phyloP scores from a whole-genome alignment of 2,113 vertebrate species.

The Rhinoderma darwinii region DNA sequence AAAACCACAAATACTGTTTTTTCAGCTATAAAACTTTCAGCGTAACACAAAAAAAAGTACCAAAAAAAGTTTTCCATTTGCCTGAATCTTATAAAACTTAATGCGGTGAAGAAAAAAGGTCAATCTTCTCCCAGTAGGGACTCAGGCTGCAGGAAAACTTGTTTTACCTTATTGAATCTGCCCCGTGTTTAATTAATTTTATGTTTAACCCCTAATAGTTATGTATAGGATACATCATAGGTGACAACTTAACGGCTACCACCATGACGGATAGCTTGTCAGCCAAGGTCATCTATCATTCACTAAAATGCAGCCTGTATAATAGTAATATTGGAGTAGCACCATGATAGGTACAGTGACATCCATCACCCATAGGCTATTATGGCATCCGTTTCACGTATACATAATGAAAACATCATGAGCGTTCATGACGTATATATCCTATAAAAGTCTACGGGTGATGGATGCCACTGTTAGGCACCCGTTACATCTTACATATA shows the following conservation, averaged over 20 bases:
- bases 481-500: too few species aligned
- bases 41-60: slow-evolving; percentile 24
- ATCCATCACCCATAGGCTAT: too few species aligned
- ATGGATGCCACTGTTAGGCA: too few species aligned
- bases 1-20: slow-evolving; percentile 58
- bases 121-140: slow-evolving; percentile 23
- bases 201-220: slow-evolving; percentile 6
- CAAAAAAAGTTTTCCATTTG: slow-evolving; percentile 53
- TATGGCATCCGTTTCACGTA: too few species aligned
- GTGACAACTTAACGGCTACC: not conserved
- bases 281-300: not conserved
- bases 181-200: not conserved
- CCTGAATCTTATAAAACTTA: slow-evolving; percentile 56
- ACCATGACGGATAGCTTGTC: not conserved
- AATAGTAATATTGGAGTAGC: not conserved
- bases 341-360: not conserved
- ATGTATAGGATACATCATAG: not conserved
- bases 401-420: too few species aligned
- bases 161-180: slow-evolving; percentile 14
- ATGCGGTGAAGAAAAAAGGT: slow-evolving; percentile 9
- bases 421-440: too few species aligned
- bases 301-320: not conserved
- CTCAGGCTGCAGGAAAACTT: not conserved
- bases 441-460: too few species aligned
- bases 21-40: slow-evolving; percentile 58